phyloP scores from a whole-genome alignment of 2,797 vertebrate species.

The Botia almorhae region DNA sequence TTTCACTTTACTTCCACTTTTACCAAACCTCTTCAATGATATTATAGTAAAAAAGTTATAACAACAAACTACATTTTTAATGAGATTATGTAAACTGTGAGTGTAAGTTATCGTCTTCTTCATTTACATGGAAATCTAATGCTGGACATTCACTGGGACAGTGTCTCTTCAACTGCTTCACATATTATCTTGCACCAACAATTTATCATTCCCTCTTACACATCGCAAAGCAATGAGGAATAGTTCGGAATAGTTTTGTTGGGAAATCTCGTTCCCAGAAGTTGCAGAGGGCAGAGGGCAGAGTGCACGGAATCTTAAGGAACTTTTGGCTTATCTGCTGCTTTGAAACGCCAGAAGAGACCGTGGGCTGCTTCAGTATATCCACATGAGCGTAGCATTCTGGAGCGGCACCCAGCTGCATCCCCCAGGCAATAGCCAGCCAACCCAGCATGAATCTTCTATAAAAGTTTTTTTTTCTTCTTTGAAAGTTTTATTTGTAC shows the following conservation, averaged over 20 bases:
- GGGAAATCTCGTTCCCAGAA: conserved; percentile 31
- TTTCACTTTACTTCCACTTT: no score
- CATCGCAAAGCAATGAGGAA: not conserved
- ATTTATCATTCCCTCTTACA: not conserved
- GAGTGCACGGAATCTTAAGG: conserved; percentile 27
- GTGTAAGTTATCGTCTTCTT: not conserved
- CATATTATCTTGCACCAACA: not conserved
- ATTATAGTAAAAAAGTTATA: not conserved
- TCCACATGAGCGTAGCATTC: conserved; percentile 20
- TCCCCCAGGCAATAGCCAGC: conserved; percentile 5
- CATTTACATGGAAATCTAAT: not conserved
- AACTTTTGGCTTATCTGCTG: conserved; percentile 31
- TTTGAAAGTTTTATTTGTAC: not conserved
- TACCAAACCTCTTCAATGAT: not conserved
- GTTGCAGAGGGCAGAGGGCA: conserved; percentile 29
- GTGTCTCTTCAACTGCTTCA: not conserved
- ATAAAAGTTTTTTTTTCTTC: not conserved
- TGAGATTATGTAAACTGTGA: not conserved
- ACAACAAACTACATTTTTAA: not conserved
- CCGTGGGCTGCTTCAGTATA: not conserved
- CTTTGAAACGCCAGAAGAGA: conserved; percentile 12
- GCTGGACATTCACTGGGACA: not conserved
- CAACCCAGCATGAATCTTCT: conserved; percentile 11
- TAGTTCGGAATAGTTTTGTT: not conserved
- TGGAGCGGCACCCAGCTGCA: conserved; percentile 34